Base-by-base conservation (phyloP, 2,113 vertebrate species). In the Cyprinus carpio region DNA sequence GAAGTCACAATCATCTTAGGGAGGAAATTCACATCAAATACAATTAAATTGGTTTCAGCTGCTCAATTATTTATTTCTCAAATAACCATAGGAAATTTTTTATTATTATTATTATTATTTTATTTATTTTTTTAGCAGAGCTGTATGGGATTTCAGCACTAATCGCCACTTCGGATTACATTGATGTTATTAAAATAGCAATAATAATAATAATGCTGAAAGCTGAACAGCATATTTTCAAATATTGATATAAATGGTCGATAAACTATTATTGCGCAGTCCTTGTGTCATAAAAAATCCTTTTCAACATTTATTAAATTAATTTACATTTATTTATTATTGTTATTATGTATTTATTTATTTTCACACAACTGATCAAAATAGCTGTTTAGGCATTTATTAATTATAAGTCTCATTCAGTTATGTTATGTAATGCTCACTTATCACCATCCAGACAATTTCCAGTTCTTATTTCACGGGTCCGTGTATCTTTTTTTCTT, bases 211-310 rank as follows among this genome's bases (percentile, higher is more conserved):
- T 51, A 34, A 51, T 40, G 51, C 4, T 67, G 43, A 49, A 65
- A 77, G 9, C 23, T 54, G 20, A 54, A 4, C 8, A 11, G 25
- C 9, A 40, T 40, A 49, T 78, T 54, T 54, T 67, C 10, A 27
- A 27, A 78, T 31, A 67, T 31, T 77, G 29, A 65, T 84, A 34
- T 65, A 84, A 46, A 31, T n/a, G 80, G 43, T 54, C 43, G 54
- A 69, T 82, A 54, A 82, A 82, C 27, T 82, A 51, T 82, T 69
- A 82, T 82, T 82, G 20, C 18, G 31, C 64, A n/a, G 64, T 15
- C 40, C 25, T 27, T 31, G n/a, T 5, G 7, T 82, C 80, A 82
- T 82, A 69, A 82, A 81, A 81, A 69, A 51, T 11, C 62, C 27
- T 23, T 18, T 0, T 18, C 27, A 64, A 51, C 62, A 64, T 82